Percentiles rank a stretch among this genome's conserved stretches.
phyloP scores from a whole-genome alignment of 2,888 invertebrate species.

The Mythimna ferrago region DNA sequence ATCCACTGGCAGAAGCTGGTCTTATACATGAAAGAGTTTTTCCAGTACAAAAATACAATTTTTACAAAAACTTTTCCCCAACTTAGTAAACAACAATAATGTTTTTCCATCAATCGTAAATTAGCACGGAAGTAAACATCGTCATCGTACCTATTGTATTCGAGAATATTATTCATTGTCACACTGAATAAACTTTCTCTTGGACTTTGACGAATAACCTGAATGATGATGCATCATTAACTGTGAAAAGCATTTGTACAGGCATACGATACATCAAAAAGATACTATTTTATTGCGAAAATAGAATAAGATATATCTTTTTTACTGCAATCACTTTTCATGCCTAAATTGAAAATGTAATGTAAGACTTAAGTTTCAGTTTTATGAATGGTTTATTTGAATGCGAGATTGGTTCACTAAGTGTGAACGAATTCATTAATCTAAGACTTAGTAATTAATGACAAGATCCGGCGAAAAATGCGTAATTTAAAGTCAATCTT shows the following conservation, averaged over 20 bases:
- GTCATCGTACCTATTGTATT: slow-evolving; percentile 21
- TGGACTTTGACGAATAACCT: slow-evolving; percentile 43
- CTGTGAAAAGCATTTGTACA: slow-evolving; percentile 33
- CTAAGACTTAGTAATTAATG: neutral
- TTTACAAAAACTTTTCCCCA: neutral
- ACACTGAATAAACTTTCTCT: slow-evolving; percentile 30
- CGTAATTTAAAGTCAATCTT: neutral
- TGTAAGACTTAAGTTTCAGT: slow-evolving; percentile 5
- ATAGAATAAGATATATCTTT: slow-evolving; percentile 12
- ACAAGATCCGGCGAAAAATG: neutral
- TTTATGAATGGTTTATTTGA: slow-evolving; percentile 20
- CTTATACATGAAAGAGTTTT: no score
- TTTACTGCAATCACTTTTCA: slow-evolving; percentile 33
- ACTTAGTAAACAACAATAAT: neutral
- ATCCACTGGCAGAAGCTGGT: no score
- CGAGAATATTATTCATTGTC: slow-evolving; percentile 42
- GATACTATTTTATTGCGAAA: slow-evolving; percentile 30
- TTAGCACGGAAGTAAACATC: slow-evolving; percentile 34
- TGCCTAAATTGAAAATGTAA: slow-evolving; percentile 18
- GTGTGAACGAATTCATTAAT: slow-evolving; percentile 17
- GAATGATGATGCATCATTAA: slow-evolving; percentile 48
- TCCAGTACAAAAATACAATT: neutral
- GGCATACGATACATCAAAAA: slow-evolving; percentile 22
- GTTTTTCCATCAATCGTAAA: slow-evolving; percentile 25
- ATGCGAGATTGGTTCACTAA: slow-evolving; percentile 8